Evolutionary conservation across 2,888 invertebrate genomes (phyloP).

Genomic region (Pyrrhia umbra): DNA sequence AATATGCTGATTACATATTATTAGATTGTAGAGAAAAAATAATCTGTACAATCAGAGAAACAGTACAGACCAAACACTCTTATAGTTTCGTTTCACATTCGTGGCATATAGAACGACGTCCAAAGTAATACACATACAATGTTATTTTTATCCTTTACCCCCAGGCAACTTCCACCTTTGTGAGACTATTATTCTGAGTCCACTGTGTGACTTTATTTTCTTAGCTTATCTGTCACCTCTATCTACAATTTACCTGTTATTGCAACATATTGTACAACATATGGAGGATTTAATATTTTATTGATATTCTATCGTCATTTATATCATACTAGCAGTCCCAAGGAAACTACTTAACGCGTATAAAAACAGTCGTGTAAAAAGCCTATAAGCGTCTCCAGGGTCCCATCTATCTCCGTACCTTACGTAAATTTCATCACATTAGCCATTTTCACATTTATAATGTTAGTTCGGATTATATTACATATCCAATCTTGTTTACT

Average conservation of each 20-base stretch:
- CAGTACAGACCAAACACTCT: background rate
- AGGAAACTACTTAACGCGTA: too few relatives aligned
- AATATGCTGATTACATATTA: too few relatives aligned
- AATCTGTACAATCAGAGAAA: background rate
- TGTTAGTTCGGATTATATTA: too few relatives aligned
- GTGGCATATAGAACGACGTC: background rate
- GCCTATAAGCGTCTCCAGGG: too few relatives aligned
- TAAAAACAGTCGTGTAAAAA: too few relatives aligned
- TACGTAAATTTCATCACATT: too few relatives aligned
- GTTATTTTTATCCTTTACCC: constrained; percentile 38
- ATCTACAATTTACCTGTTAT: constrained; percentile 8
- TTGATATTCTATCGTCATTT: background rate
- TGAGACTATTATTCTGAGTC: constrained; percentile 31
- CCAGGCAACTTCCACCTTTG: constrained; percentile 33
- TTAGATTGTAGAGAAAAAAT: background rate
- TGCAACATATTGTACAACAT: constrained; percentile 15
- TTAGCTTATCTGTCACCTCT: constrained; percentile 15
- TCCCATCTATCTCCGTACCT: too few relatives aligned
- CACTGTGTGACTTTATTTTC: constrained; percentile 25
- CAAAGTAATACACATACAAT: constrained; percentile 16
- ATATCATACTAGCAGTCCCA: too few relatives aligned
- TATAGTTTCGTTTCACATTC: constrained; percentile 6
- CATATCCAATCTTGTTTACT: background rate
- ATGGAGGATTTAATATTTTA: background rate
- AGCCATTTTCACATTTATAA: too few relatives aligned